A percentile compares a stretch with the other conserved stretches of the same genome.
Conservation (phyloP, 1,140 invertebrate genomes). For the Drosophila nigromelanica region DNA sequence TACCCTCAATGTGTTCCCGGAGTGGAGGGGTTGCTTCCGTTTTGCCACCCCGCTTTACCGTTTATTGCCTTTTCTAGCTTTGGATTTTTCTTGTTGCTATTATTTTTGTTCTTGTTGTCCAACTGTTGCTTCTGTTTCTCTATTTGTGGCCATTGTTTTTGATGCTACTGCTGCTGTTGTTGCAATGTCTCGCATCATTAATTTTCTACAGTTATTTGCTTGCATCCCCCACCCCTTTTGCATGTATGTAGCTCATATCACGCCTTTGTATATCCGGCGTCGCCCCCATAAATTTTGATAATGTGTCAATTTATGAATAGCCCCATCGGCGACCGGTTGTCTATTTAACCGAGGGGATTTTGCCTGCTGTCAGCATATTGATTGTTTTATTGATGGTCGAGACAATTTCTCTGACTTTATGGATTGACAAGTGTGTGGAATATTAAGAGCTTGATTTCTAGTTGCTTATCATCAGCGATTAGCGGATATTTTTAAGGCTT, state of each 20-base stretch:
- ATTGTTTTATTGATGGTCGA: constrained; percentile 75
- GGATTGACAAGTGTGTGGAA: constrained; percentile 55
- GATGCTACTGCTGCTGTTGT: constrained; percentile 24
- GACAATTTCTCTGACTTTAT: constrained; percentile 39
- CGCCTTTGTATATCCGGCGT: constrained; percentile 60
- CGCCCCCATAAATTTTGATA: constrained; percentile 75
- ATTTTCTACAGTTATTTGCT: constrained; percentile 77
- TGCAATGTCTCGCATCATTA: constrained; percentile 74
- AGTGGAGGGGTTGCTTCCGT: constrained; percentile 13
- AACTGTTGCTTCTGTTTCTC: constrained; percentile 68
- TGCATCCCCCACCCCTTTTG: constrained; percentile 38
- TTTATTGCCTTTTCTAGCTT: constrained; percentile 39
- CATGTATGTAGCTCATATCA: constrained; percentile 57
- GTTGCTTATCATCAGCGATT: constrained; percentile 16
- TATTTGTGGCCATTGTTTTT: constrained; percentile 54
- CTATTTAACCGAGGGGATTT: constrained; percentile 55
- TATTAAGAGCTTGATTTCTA: constrained; percentile 22
- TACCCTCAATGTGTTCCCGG: constrained; percentile 29
- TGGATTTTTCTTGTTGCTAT: constrained; percentile 28
- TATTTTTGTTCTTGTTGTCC: constrained; percentile 32
- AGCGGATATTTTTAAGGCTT: neutral
- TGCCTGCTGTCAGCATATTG: constrained; percentile 77
- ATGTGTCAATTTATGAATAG: constrained; percentile 82
- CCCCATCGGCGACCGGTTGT: constrained; percentile 42
- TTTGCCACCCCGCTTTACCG: neutral